Conservation (phyloP, 1,140 invertebrate species). For the Acyrthosiphon pisum region DNA sequence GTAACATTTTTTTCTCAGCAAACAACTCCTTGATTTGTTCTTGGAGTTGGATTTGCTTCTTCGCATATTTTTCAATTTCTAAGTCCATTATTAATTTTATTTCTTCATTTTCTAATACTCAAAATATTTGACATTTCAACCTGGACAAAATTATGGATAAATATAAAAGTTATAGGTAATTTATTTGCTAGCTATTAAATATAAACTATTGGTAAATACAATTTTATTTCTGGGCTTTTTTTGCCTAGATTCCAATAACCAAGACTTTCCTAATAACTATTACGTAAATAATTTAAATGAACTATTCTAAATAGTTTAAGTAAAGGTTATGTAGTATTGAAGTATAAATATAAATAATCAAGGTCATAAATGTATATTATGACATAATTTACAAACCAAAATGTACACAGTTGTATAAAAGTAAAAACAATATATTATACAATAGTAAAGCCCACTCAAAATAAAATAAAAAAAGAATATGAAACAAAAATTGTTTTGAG, state of each 20-base stretch:
- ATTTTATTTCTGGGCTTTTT: not conserved
- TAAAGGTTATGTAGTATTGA: not conserved
- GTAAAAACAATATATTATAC: not conserved
- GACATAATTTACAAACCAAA: not conserved
- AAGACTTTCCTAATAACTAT: not conserved
- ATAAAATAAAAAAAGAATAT: no score
- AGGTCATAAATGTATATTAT: not conserved
- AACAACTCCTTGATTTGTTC: slow-evolving; percentile 15
- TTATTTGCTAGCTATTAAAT: not conserved
- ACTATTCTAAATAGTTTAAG: not conserved
- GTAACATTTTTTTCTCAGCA: slow-evolving; percentile 24
- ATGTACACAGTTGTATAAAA: not conserved
- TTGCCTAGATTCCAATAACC: not conserved
- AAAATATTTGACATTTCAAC: not conserved
- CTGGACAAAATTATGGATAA: not conserved
- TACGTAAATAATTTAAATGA: not conserved
- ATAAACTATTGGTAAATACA: not conserved
- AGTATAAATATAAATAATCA: not conserved
- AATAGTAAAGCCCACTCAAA: not conserved
- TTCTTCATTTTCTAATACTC: not conserved
- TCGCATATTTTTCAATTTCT: slow-evolving; percentile 27
- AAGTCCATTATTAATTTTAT: slow-evolving; percentile 2
- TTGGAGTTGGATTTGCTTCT: slow-evolving; percentile 30
- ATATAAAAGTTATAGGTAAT: not conserved
- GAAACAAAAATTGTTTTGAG: no score